Evolutionary conservation across 2,797 vertebrate species (phyloP), one percentile per base, ranked within the genome.

Genomic region (Distichodus sexfasciatus): DNA sequence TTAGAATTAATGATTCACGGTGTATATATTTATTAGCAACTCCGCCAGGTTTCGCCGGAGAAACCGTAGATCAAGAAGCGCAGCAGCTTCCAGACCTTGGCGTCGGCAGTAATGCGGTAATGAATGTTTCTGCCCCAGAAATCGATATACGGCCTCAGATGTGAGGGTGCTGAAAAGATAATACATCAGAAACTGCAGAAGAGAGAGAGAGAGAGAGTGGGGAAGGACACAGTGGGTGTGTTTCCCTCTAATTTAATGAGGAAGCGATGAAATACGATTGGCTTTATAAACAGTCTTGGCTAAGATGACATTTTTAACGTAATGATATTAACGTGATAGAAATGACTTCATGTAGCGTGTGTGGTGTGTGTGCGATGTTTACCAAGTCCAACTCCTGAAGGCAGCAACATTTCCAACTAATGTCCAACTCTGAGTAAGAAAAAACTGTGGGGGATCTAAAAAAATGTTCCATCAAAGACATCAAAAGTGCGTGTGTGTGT

Each of bases 1-100:
- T 76, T 40, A 59, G 71, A 73, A 73, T 71, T 72, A 70, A 75
- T 44, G 66, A 67, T 59, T 67, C 62, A 47, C 60, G 40, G 35
- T n/a, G n/a, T 60, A 46, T 62, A 54, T 73, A 78, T 78, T 73
- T 78, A 66, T 78, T 74, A 70, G 63, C 64, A 36, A 44, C 68
- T 66, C 43, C 55, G n/a, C 28, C 35, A 55, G 35, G 29, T 62
- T 44, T 66, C n/a, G 57, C 26, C 24, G 26, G 38, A 15, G 58
- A 60, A 71, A 21, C 24, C 14, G 53, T 60, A 58, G 58, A 64
- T 68, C 53, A 44, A 10, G 44, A 63, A 14, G 15, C 19, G 24
- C 15, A 44, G 59, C 29, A 66, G n/a, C n/a, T n/a, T n/a, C 33
- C 10, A 31, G 24, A 40, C 28, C 9, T 10, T 1, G 2, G 11